A percentile compares a stretch with the other conserved stretches of the same genome.
Conservation (phyloP, 2,888 invertebrate species). For the Flexamia atlantica region DNA sequence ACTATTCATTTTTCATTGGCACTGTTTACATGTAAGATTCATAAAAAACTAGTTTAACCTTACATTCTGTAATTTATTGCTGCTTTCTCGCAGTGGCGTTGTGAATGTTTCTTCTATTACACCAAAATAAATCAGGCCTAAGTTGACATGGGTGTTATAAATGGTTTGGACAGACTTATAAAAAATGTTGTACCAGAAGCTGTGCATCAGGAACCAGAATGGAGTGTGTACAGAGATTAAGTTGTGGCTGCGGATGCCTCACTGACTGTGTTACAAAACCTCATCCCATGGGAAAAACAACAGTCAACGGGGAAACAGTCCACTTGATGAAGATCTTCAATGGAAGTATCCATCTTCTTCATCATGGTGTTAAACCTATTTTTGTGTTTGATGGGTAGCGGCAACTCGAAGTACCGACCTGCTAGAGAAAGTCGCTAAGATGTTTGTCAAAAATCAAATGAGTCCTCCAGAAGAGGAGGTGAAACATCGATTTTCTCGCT, state of each 20-base stretch:
- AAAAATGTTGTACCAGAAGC: slow-evolving; percentile 95
- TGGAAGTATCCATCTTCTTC: not conserved
- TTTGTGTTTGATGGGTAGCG: slow-evolving; percentile 32
- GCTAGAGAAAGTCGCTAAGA: not conserved
- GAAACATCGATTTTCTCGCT: not conserved
- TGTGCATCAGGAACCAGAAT: slow-evolving; percentile 74
- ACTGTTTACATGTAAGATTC: too few relatives aligned
- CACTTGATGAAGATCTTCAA: slow-evolving; percentile 5
- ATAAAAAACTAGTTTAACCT: too few relatives aligned
- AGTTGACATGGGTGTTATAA: not conserved
- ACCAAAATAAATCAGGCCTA: not conserved
- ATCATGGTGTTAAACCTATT: slow-evolving; percentile 10
- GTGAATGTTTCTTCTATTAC: too few relatives aligned
- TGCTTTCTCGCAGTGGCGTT: too few relatives aligned
- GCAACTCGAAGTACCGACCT: not conserved
- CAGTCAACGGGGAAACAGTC: not conserved
- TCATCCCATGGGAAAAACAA: not conserved
- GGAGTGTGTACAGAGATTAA: not conserved
- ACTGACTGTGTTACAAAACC: not conserved
- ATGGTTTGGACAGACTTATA: slow-evolving; percentile 95
- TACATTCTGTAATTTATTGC: too few relatives aligned
- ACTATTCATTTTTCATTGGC: too few relatives aligned
- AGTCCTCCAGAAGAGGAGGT: not conserved
- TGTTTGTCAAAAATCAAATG: not conserved
- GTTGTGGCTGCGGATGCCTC: slow-evolving; percentile 18